Percentiles rank a stretch among this genome's conserved stretches.
Conservation (phyloP, 2,888 invertebrate genomes). For the Digitonthophagus gazella region DNA sequence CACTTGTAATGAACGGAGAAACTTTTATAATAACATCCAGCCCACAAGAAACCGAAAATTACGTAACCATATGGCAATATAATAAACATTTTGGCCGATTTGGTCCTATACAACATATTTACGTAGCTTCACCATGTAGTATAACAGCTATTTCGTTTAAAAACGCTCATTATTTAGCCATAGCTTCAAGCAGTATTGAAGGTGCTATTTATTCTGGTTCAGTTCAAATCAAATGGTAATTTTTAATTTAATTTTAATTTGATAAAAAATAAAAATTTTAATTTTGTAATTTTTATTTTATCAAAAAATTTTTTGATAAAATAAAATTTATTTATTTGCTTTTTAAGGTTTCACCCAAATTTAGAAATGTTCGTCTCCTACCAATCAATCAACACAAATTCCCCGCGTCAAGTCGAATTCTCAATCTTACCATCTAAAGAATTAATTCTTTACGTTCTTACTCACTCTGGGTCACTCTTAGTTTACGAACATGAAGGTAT, state of each 20-base stretch:
- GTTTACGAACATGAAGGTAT: conserved; percentile 52
- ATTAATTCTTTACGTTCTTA: conserved; percentile 50
- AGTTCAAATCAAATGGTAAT: conserved; percentile 43
- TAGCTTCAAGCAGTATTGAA: conserved; percentile 42
- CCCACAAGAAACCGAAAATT: conserved; percentile 31
- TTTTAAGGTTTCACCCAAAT: conserved; percentile 38
- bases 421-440: conserved; percentile 49
- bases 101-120: conserved; percentile 39
- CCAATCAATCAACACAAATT: conserved; percentile 47
- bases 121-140: conserved; percentile 39
- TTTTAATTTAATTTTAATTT: conserved; percentile 18
- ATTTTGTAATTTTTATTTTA: conserved; percentile 3
- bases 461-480: conserved; percentile 47
- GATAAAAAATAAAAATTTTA: conserved; percentile 9
- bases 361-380: conserved; percentile 40
- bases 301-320: no score
- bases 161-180: conserved; percentile 40
- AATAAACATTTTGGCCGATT: conserved; percentile 35
- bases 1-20: conserved; percentile 30
- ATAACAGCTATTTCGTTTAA: conserved; percentile 38
- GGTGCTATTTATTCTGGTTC: conserved; percentile 42
- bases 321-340: background rate
- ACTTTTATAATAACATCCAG: conserved; percentile 36
- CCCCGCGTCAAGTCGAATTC: conserved; percentile 47
- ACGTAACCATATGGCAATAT: conserved; percentile 41